Conservation (phyloP, 1,140 invertebrate species). For the Heliothis virescens region DNA sequence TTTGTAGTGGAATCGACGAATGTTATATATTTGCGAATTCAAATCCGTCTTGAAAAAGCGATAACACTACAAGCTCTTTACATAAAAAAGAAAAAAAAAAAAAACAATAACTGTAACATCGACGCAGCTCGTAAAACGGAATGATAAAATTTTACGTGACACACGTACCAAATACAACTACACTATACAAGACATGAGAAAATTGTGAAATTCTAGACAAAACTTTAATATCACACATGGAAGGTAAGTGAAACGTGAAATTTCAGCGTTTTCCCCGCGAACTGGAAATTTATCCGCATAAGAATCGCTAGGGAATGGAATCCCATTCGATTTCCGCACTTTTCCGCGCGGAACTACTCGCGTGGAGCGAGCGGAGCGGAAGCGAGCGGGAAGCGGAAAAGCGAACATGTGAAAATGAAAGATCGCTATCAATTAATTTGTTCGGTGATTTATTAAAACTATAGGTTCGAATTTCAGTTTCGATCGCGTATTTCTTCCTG, state of each 20-base stretch:
- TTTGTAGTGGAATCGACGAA: too few species aligned
- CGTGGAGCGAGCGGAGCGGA: slow-evolving; percentile 12
- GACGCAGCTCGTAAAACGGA: slow-evolving; percentile 41
- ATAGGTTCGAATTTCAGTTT: not conserved
- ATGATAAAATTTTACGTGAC: slow-evolving; percentile 48
- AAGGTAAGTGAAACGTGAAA: slow-evolving; percentile 46
- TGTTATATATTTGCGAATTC: not conserved
- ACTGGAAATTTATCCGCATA: slow-evolving; percentile 54
- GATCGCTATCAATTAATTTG: slow-evolving; percentile 47
- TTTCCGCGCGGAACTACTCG: slow-evolving; percentile 56
- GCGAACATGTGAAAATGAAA: slow-evolving; percentile 22
- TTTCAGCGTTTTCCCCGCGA: slow-evolving; percentile 34
- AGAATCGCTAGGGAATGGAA: slow-evolving; percentile 56
- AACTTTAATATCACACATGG: slow-evolving; percentile 44
- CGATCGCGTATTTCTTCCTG: not conserved
- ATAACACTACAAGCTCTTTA: slow-evolving; percentile 15
- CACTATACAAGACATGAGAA: slow-evolving; percentile 21
- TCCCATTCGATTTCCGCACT: slow-evolving; percentile 68
- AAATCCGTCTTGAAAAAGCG: not conserved
- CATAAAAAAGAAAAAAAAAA: slow-evolving; percentile 17
- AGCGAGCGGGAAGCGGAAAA: slow-evolving; percentile 10
- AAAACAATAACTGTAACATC: slow-evolving; percentile 35
- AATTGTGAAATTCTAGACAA: slow-evolving; percentile 47
- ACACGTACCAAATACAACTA: not conserved
- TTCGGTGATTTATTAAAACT: slow-evolving; percentile 41